These are phyloP conservation scores for Eriocheir sinensis DNA, from an alignment of 1,140 invertebrate genomes.

Conservation along the genomic window DNA sequence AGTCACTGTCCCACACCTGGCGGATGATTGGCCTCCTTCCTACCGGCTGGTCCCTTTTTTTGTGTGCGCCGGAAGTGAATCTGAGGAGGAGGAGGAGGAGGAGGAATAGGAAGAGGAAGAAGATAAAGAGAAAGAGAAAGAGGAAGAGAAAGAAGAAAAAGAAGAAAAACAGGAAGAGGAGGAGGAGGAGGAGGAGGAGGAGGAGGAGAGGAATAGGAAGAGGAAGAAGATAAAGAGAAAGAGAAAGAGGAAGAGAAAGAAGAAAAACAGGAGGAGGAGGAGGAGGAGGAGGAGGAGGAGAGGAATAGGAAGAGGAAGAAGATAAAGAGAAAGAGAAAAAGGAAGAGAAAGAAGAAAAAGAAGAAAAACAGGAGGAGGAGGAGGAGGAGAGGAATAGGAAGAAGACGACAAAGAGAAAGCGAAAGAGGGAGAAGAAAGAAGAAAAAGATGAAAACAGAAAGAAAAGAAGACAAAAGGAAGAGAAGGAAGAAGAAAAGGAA, in stretches of 20 bases:
- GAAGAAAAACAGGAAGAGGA: neutral
- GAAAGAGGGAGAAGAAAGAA: neutral
- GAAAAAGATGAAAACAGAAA: neutral
- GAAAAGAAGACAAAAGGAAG: neutral
- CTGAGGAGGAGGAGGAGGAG: neutral
- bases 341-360: neutral
- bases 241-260: neutral
- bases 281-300: neutral
- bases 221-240: neutral
- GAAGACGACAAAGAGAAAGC: neutral
- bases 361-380: neutral
- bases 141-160: neutral
- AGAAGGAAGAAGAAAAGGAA: neutral
- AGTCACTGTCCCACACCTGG: neutral
- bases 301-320: neutral
- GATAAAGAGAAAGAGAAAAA: neutral
- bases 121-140: neutral
- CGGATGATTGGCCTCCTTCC: neutral
- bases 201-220: neutral
- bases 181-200: neutral
- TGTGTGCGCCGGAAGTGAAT: neutral
- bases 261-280: neutral
- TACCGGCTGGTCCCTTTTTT: no score
- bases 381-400: no score
- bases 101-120: neutral